Percentiles rank a stretch among this genome's conserved stretches.
Conservation (phyloP, 2,888 invertebrate genomes). For the Criorhina ranunculi region DNA sequence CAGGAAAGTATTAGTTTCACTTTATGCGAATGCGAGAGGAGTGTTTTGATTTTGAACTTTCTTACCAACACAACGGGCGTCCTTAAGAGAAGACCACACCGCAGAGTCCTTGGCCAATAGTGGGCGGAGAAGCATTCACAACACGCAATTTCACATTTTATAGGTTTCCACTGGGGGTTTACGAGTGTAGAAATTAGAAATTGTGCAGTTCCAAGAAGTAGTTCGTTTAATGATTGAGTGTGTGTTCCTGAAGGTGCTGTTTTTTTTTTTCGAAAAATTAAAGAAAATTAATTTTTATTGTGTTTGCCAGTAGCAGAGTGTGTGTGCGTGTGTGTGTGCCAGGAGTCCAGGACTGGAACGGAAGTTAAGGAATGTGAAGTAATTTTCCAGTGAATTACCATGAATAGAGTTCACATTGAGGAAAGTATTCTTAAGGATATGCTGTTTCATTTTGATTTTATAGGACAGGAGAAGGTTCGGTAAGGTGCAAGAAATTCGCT, state of each 20-base stretch:
- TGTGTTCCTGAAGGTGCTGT: constrained; percentile 1
- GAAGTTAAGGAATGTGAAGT: constrained; percentile 10
- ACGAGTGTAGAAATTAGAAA: constrained; percentile 66
- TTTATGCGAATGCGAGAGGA: constrained; percentile 39
- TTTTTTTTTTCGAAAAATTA: constrained; percentile 20
- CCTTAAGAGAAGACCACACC: neutral
- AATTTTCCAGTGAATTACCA: constrained; percentile 20
- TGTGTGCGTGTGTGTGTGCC: no score
- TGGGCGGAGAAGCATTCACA: constrained; percentile 17
- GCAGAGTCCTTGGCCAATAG: neutral
- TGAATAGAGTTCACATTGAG: neutral
- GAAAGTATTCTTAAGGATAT: no score
- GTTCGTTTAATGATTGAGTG: constrained; percentile 62
- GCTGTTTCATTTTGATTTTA: no score
- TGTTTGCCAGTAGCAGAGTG: constrained; percentile 24
- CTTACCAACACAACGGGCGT: neutral
- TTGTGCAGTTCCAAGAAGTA: constrained; percentile 58
- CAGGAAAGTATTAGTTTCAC: constrained; percentile 65
- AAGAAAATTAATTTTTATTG: constrained; percentile 60
- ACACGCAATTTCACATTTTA: constrained; percentile 70
- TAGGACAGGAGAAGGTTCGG: no score
- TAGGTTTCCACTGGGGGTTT: constrained; percentile 36
- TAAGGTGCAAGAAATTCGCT: no score
- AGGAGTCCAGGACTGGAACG: neutral
- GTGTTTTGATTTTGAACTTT: constrained; percentile 45